Evolutionary conservation across 2,888 invertebrate species (phyloP), one percentile per base, ranked within the genome.

Genomic region (Spodoptera exigua): DNA sequence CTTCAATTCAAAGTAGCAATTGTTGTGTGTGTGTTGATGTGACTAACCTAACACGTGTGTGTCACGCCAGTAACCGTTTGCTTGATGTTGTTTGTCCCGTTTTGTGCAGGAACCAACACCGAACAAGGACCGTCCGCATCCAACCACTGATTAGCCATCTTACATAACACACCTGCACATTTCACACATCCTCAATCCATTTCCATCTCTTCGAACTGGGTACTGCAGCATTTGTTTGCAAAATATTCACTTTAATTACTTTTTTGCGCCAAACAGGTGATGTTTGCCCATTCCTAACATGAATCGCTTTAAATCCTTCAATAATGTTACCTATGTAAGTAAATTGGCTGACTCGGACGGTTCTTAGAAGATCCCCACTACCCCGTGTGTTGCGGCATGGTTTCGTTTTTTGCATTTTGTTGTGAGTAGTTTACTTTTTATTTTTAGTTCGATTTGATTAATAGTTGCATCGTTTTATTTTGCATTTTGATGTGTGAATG

Each of bases 361-460:
- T 89, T 87, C 87, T 86, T 84, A 62, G 88, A 85, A 88, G 92
- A 89, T 71, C 73, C 68, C 79, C 78, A 74, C 77, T 78, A 77
- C 80, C 83, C 86, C 81, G 85, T 87, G 84, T 85, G 87, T 88
- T 80, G 91, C 91, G 82, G 94, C 93, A 93, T 93, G 94, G 86
- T 92, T 89, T 86, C 88, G 85, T 91, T 92, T 66, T 90, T 88
- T 92, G 90, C 93, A 91, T 93, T 93, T 87, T 88, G 89, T 94
- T 93, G 94, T 94, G 89, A 94, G 94, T 93, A 93, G 93, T 78
- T 80, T 76, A 70, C 39, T 61, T 76, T 63, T 59, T 61, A 54
- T 56, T 68, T 76, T 61, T 68, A 58, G 55, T 67, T 34, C 43
- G 65, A 74, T 76, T 74, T 70, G 62, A 78, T 77, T 66, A 57